These are phyloP conservation scores for Helicoverpa assulta DNA, from an alignment of 2,888 invertebrate species.

Conservation along the genomic window DNA sequence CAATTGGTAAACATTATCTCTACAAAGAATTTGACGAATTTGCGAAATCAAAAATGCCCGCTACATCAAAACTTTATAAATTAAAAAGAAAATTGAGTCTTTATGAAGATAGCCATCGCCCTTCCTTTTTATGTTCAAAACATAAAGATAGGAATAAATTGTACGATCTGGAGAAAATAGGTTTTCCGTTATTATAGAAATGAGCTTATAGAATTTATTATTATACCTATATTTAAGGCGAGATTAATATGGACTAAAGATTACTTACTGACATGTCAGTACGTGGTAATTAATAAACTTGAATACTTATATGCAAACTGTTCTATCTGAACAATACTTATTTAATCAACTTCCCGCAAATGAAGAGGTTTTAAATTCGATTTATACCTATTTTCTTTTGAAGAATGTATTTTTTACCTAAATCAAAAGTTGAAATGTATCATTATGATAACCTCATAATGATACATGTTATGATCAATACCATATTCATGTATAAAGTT, in stretches of 20 bases:
- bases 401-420: too few species aligned
- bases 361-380: too few species aligned
- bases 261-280: too few species aligned
- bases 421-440: too few species aligned
- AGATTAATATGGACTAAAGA: background rate
- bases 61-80: slow-evolving; percentile 25
- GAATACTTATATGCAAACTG: too few species aligned
- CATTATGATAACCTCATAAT: too few species aligned
- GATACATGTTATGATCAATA: background rate
- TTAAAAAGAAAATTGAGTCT: slow-evolving; percentile 58
- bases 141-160: slow-evolving; percentile 60
- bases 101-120: slow-evolving; percentile 49
- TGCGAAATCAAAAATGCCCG: slow-evolving; percentile 8
- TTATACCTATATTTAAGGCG: background rate
- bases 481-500: background rate
- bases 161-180: slow-evolving; percentile 36
- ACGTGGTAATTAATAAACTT: too few species aligned
- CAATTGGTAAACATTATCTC: background rate
- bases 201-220: background rate
- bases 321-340: too few species aligned
- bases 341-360: too few species aligned
- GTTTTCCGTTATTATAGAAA: slow-evolving; percentile 18
- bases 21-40: background rate
- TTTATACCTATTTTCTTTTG: too few species aligned
- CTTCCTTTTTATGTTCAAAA: slow-evolving; percentile 52